Evolutionary conservation across 2,888 invertebrate species (phyloP).

Genomic region (Limnephilus marmoratus): DNA sequence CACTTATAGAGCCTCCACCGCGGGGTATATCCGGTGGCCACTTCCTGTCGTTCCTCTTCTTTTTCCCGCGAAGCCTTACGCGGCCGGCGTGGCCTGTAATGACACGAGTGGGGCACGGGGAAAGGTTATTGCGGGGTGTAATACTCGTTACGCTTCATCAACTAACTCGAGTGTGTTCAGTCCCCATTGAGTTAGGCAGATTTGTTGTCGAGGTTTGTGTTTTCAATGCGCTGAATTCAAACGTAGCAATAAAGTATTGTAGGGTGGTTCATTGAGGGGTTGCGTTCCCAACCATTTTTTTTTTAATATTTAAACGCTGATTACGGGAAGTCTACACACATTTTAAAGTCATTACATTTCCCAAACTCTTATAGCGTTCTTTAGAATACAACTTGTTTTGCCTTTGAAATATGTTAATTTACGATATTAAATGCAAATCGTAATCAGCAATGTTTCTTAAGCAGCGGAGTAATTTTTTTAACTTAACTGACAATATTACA

Average conservation of each 20-base stretch:
- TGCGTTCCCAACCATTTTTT: neutral
- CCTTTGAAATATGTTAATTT: too few species aligned
- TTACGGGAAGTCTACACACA: too few species aligned
- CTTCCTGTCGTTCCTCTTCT: constrained; percentile 16
- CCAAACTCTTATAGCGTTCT: too few species aligned
- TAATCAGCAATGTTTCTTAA: too few species aligned
- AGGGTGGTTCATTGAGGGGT: neutral
- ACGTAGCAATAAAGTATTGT: neutral
- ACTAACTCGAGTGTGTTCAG: neutral
- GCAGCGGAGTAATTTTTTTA: too few species aligned
- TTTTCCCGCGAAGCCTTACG: constrained; percentile 21
- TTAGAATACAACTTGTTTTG: too few species aligned
- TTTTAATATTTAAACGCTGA: neutral
- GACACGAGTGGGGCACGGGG: neutral
- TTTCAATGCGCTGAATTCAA: neutral
- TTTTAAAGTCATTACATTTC: too few species aligned
- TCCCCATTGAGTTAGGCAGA: neutral
- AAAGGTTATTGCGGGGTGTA: neutral
- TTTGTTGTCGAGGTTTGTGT: neutral
- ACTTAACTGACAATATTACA: too few species aligned
- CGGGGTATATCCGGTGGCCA: constrained; percentile 5
- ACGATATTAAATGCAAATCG: too few species aligned
- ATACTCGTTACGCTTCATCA: neutral
- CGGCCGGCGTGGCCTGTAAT: constrained; percentile 29
- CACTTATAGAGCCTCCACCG: constrained; percentile 27